Evolutionary conservation across 92 coral and sea anemone species (phyloP).

Genomic region (Bergia puertoricense): DNA sequence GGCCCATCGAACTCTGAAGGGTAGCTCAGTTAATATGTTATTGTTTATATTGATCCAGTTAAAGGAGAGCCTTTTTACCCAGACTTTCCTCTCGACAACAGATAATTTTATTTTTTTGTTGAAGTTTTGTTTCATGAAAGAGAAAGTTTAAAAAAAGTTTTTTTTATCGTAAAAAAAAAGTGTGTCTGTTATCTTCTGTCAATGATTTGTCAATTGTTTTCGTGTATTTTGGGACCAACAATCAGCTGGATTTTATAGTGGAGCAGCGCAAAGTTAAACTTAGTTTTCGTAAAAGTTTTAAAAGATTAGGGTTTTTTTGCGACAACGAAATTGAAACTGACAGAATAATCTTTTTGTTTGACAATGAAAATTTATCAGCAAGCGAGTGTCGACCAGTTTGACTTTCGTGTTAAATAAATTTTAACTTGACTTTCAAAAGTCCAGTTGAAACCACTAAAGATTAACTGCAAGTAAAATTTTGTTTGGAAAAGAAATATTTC

Average conservation of each 20-base stretch:
- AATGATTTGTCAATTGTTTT: neutral
- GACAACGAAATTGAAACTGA: neutral
- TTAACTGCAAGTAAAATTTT: neutral
- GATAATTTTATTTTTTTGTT: neutral
- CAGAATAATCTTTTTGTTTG: conserved; percentile 30
- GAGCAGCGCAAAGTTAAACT: neutral
- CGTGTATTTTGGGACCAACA: neutral
- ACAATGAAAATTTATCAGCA: conserved; percentile 11
- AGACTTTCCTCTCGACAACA: neutral
- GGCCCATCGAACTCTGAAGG: neutral
- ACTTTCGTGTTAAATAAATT: conserved; percentile 28
- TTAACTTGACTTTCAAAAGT: neutral
- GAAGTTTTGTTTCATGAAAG: neutral
- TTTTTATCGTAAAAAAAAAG: conserved; percentile 2
- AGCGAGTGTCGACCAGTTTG: conserved; percentile 20
- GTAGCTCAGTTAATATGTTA: neutral
- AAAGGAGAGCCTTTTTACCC: neutral
- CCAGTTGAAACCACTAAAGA: neutral
- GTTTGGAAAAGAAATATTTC: conserved; percentile 11
- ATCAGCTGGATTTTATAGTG: neutral
- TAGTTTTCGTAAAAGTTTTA: neutral
- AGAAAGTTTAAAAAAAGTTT: conserved; percentile 2
- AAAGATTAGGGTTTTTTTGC: neutral
- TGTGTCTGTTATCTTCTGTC: neutral
- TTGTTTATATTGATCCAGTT: neutral